These are phyloP conservation scores for Paramormyrops hopkinsi DNA, from an alignment of 2,797 vertebrate species.

Conservation along the genomic window DNA sequence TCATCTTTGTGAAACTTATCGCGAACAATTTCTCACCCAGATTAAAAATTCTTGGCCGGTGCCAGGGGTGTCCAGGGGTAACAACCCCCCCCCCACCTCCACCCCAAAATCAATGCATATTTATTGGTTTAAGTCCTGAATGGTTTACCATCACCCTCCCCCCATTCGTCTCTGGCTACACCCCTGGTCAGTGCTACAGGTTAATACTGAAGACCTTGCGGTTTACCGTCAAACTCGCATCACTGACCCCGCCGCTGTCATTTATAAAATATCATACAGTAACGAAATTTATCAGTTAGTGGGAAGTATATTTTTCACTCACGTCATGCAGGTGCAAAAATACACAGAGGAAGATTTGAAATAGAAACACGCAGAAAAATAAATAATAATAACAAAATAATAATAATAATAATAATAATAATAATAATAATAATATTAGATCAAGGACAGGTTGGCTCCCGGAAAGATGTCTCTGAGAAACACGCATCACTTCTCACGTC, in stretches of 20 bases:
- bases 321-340: background rate
- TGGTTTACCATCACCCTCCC: background rate
- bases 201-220: background rate
- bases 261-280: background rate
- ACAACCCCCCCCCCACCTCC: too few species aligned
- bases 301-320: background rate
- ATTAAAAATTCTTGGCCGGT: background rate
- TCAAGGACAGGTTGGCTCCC: background rate
- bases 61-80: background rate
- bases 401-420: background rate
- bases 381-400: background rate
- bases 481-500: conserved; percentile 54
- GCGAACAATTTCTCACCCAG: background rate
- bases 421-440: background rate
- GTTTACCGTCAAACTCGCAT: background rate
- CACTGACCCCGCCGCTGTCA: too few species aligned
- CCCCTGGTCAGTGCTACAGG: background rate
- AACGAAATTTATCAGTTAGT: background rate
- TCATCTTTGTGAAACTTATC: conserved; percentile 4
- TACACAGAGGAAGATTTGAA: background rate
- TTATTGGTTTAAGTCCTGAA: background rate
- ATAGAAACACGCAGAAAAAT: background rate
- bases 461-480: conserved; percentile 28
- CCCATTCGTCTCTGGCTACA: background rate
- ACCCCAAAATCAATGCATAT: background rate